Evolutionary conservation across 2,888 invertebrate species (phyloP).

Genomic region (Gibbula magus): DNA sequence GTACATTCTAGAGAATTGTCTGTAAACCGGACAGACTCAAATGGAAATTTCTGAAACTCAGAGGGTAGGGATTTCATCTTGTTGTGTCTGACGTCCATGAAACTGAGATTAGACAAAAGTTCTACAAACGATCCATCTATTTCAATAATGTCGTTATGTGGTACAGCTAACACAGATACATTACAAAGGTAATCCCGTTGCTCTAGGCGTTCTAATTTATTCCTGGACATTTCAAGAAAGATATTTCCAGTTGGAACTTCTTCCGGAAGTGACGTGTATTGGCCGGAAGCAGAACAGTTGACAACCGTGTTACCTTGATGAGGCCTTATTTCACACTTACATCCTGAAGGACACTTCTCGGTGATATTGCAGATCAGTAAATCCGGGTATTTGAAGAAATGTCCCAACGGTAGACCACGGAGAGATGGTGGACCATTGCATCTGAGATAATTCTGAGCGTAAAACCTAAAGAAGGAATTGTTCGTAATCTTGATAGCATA

Average conservation of each 20-base stretch:
- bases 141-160: background rate
- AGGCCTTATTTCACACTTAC: background rate
- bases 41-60: background rate
- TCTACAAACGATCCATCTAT: background rate
- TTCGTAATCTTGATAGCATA: background rate
- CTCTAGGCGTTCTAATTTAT: background rate
- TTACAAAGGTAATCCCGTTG: background rate
- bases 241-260: background rate
- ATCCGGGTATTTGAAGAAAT: background rate
- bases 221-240: background rate
- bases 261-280: background rate
- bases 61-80: background rate
- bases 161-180: background rate
- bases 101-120: background rate
- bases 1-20: background rate
- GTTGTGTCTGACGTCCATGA: constrained; percentile 1
- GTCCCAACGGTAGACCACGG: background rate
- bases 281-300: background rate
- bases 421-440: background rate
- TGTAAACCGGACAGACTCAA: background rate
- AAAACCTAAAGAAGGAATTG: background rate
- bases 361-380: constrained; percentile 6
- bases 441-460: background rate
- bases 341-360: background rate
- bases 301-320: background rate